phyloP scores from a whole-genome alignment of 2,888 invertebrate genomes.

The Cataglyphis cursor region DNA sequence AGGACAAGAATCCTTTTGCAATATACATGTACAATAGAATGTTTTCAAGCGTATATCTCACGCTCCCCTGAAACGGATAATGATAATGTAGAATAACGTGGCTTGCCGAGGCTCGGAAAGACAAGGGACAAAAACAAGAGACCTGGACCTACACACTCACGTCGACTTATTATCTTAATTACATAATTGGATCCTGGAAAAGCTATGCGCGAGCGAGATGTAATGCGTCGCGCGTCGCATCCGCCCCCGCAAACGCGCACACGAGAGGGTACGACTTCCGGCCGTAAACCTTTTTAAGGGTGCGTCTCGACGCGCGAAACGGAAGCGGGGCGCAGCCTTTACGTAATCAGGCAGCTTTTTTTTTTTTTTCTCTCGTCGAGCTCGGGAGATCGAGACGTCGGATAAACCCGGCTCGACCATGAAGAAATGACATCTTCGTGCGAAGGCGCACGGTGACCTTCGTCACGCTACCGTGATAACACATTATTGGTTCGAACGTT shows the following conservation, averaged over 20 bases:
- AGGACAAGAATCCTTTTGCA: not conserved
- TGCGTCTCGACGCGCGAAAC: conserved; percentile 71
- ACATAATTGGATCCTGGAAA: conserved; percentile 48
- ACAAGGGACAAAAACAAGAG: not conserved
- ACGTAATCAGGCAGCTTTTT: conserved; percentile 54
- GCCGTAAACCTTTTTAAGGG: conserved; percentile 80
- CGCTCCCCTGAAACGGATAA: conserved; percentile 3
- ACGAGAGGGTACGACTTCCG: conserved; percentile 80
- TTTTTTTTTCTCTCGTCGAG: conserved; percentile 29
- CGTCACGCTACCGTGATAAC: conserved; percentile 13
- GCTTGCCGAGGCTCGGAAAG: not conserved
- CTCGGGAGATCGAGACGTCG: conserved; percentile 43
- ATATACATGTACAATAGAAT: not conserved
- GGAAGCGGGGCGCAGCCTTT: conserved; percentile 72
- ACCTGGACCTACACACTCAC: conserved; percentile 46
- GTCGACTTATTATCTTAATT: conserved; percentile 74
- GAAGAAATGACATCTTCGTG: conserved; percentile 19
- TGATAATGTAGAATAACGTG: conserved; percentile 19
- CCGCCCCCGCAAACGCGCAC: conserved; percentile 70
- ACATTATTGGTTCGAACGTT: not conserved
- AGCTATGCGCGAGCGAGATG: conserved; percentile 61
- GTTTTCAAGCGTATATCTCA: conserved; percentile 14
- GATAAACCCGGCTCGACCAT: not conserved
- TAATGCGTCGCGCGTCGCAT: conserved; percentile 43
- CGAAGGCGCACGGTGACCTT: not conserved